Evolutionary conservation across 2,113 vertebrate species (phyloP), one percentile per base, ranked within the genome.

Genomic region (Ceyx cyanopectus): DNA sequence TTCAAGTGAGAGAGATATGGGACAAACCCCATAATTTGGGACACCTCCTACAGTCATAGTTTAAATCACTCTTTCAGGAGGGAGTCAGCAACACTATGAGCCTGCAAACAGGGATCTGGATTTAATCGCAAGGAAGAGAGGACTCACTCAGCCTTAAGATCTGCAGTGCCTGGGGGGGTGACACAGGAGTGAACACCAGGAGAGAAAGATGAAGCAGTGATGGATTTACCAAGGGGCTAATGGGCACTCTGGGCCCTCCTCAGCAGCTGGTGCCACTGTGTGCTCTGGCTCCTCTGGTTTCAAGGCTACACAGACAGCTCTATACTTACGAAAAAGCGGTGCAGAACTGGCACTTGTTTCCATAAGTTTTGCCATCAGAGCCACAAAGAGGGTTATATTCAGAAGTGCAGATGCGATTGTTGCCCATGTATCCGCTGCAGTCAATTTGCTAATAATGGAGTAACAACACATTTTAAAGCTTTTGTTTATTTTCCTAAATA

Each of bases 351-450:
- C 97, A 97, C 19, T 3, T 12, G 82, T 98, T 98, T 9, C 34
- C 43, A 1, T 97, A 97, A 2, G 96, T 97, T 67, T 20, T 93
- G 37, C 97, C 97, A 20, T 98, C 91, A 10, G 97, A 97, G 40
- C 93, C 97, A 2, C 98, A 98, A 6, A 96, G 18, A 5, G 95
- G 96, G 6, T 72, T 22, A 12, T 51, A 73, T 1, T 61, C 18
- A 2, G 10, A 0, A 2, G 81, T n/a, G 51, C 93, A 96, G 7
- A 26, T 0, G 1, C 7, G 0, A 6, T 3, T 18, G 19, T 1
- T 1, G 1, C 34, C 40, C 6, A 32, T 41, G 17, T 77, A 29
- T 16, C 12, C 3, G 1, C 0, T 15, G 78, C 96, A 96, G 46
- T 95, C 62, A 2, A 90, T 3, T 7, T 76, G 23, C 50, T 93